Evolutionary conservation across 2,888 invertebrate species (phyloP), one percentile per base, ranked within the genome.

Genomic region (Arctia plantaginis): DNA sequence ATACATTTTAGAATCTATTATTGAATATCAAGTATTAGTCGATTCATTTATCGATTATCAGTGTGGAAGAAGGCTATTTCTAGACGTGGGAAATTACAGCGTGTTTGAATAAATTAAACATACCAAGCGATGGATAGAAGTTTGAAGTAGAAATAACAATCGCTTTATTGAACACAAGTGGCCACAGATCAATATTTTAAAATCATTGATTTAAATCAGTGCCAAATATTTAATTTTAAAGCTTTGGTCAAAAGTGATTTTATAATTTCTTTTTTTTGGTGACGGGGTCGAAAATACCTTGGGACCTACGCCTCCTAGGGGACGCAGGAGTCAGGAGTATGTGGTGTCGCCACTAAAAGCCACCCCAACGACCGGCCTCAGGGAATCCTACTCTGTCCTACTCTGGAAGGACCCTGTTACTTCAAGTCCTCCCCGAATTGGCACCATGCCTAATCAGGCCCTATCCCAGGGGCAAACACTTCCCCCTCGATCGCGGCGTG

Each of bases 51-150:
- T 73, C 73, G 55, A 55, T 69, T 47, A 44, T 23, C 30, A 39
- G 18, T n/a, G 51, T 18, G n/a, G 30, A 47, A 30, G 39, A 27
- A 33, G n/a, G n/a, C 55, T 70, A 59, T 70, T 59, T 59, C 55
- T 62, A 59, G 27, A 13, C 55, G n/a, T 69, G 66, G 73, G 69
- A 74, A 74, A 70, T 69, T 66, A 74, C 66, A 3, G 41, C 7
- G 33, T 70, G 73, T 44, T 70, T 74, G 73, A 66, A 74, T 70
- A 70, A 74, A 70, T 74, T 70, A 66, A 55, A 69, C 30, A n/a
- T 30, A 65, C 30, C 33, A 20, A 64, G 27, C 20, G 20, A 8
- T 27, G 3, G 7, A 41, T n/a, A 7, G n/a, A 41, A 30, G 67
- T 41, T 66, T 41, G 30, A 67, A 30, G 27, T 20, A 10, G 20